Evolutionary conservation across 2,797 vertebrate genomes (phyloP).

Genomic region (Scomberomorus guttatus): DNA sequence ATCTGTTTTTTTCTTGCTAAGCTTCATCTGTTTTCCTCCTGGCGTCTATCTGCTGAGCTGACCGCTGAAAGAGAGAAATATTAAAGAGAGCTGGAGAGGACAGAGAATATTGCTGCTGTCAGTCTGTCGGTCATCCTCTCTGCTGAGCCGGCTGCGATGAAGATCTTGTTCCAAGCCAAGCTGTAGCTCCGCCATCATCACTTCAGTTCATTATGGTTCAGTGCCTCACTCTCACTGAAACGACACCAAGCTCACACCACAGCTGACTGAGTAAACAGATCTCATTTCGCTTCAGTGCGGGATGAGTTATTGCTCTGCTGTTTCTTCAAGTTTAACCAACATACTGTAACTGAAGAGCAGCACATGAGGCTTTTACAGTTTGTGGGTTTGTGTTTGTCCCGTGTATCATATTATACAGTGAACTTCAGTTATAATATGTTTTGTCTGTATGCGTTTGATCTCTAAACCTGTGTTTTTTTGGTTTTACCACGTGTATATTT

Average conservation of each 20-base stretch:
- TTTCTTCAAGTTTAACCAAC: conserved; percentile 17
- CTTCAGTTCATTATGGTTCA: conserved; percentile 56
- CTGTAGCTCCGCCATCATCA: conserved; percentile 60
- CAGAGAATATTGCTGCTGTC: conserved; percentile 37
- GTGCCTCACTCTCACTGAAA: conserved; percentile 52
- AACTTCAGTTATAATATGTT: not conserved
- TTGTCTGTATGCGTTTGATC: not conserved
- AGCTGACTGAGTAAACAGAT: conserved; percentile 58
- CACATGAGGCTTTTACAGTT: not conserved
- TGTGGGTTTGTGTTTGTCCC: conserved; percentile 8
- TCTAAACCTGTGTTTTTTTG: too few species aligned
- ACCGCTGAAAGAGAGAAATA: conserved; percentile 42
- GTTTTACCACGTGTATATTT: not conserved
- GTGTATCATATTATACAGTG: not conserved
- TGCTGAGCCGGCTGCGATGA: conserved; percentile 59
- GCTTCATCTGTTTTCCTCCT: conserved; percentile 9
- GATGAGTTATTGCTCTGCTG: not conserved
- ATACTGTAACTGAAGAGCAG: conserved; percentile 9
- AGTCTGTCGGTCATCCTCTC: conserved; percentile 21
- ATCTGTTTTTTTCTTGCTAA: conserved; percentile 8
- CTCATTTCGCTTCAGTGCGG: conserved; percentile 48
- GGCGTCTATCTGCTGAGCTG: conserved; percentile 41
- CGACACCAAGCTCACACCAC: conserved; percentile 57
- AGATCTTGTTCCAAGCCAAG: conserved; percentile 83
- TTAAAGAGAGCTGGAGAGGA: conserved; percentile 15